Evolutionary conservation across 2,888 invertebrate genomes (phyloP), one percentile per base, ranked within the genome.

Genomic region (Limenitis camilla): DNA sequence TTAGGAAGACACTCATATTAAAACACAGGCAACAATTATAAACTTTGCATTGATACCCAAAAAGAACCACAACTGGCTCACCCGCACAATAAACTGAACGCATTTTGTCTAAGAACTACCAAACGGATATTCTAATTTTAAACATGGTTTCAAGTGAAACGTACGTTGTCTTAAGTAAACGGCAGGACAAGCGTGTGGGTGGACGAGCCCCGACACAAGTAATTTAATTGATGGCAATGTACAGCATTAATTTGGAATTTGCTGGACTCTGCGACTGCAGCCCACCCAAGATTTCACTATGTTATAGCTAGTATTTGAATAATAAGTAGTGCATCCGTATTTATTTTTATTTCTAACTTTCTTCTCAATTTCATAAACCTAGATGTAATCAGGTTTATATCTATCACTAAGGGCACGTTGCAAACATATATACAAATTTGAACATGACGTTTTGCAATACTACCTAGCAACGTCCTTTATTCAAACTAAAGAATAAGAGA

Each of bases 111-210:
- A 80, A 78, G 74, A 80, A 78, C 75, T 81, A 79, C 71, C 75
- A 78, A 76, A 81, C 82, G 80, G 81, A 82, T 74, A 84, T 83
- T 86, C 86, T 87, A 87, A 83, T 81, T 76, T 81, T 86, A 86
- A n/a, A 80, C 61, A 78, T 76, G 66, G 72, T 77, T 86, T 85
- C 81, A 78, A 81, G 73, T 72, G 82, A 87, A 84, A 81, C 78
- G 76, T 69, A 70, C 68, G 45, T 28, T 33, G 45, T 27, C 30
- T 39, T 31, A 71, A 75, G 71, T 76, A 73, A 77, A 69, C 76
- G 72, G 71, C 76, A 72, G 72, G 71, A 69, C 71, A 67, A 65
- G 67, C 65, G 76, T 73, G 81, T 82, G 80, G 81, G 80, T 73
- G 63, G 74, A 64, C 62, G 61, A 61, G 64, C 62, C 67, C 67